Evolutionary conservation across 1,140 invertebrate genomes (phyloP).

Genomic region (Acyrthosiphon pisum): DNA sequence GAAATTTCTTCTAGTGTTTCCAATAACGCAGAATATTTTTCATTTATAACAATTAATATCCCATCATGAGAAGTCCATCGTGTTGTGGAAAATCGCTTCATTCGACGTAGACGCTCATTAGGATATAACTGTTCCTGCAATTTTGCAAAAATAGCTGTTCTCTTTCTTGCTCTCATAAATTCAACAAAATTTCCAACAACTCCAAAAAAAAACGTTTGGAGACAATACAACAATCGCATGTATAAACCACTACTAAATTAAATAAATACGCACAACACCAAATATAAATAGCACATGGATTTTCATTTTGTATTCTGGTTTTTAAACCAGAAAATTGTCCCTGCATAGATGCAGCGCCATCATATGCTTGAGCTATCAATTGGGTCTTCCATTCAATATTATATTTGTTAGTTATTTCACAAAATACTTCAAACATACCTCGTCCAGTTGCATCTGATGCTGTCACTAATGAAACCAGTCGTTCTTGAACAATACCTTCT

Average conservation of each 20-base stretch:
- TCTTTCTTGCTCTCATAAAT: no score
- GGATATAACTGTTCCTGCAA: neutral
- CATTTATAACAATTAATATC: neutral
- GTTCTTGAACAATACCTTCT: no score
- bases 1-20: neutral
- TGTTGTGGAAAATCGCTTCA: neutral
- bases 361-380: neutral
- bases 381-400: no score
- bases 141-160: neutral
- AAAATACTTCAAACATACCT: no score
- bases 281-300: neutral
- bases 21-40: neutral
- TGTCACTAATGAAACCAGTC: no score
- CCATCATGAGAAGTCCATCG: neutral
- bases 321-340: constrained; percentile 1
- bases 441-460: no score
- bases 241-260: neutral
- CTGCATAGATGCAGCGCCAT: neutral
- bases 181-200: no score
- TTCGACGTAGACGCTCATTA: neutral
- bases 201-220: no score
- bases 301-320: neutral
- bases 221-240: neutral
- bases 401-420: no score
- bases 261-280: neutral